Evolutionary conservation across 2,888 invertebrate genomes (phyloP), one percentile per base, ranked within the genome.

Genomic region (Aleiodes alternator): DNA sequence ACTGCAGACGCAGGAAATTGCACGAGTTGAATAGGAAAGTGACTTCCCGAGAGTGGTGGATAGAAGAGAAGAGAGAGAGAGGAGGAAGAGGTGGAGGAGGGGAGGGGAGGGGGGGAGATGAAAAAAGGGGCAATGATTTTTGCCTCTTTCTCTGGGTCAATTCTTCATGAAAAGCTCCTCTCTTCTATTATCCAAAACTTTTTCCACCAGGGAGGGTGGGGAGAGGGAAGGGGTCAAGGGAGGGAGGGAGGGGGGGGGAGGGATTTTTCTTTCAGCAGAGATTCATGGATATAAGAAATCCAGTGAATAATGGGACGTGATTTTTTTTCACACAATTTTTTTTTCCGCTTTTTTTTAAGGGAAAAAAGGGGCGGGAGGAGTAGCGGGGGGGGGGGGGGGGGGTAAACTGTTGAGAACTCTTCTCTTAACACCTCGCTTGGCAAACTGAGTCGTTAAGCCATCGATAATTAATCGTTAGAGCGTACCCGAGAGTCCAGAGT

Each of bases 401-500:
- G 69, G 16, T 12, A 59, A 71, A 43, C 38, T 71, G 38, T 57
- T 48, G 48, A 68, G 29, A 68, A 50, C 73, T 73, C 38, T 34
- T 3, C 34, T 53, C 59, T 73, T 69, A 69, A 74, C 69, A 74
- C 68, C 31, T 69, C 38, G 34, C 16, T 23, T 38, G 50, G 51
- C 16, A 57, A 66, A 64, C 43, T 53, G 38, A 66, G 64, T 72
- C 69, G 56, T 68, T 72, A 72, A 76, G 50, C 53, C 53, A 9
- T n/a, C 57, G 77, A 73, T 79, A 79, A 79, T 79, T 79, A 76
- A 75, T 79, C 73, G 72, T 77, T 79, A 75, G 79, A 71, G 57
- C 55, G 51, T 68, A 75, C 71, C 73, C 70, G 73, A 64, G 69
- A 76, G 48, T 23, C n/a, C n/a, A 48, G 72, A 76, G 56, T 64